Percentiles rank a stretch among this genome's conserved stretches.
phyloP scores from a whole-genome alignment of 2,113 vertebrate genomes.

The Lota lota region DNA sequence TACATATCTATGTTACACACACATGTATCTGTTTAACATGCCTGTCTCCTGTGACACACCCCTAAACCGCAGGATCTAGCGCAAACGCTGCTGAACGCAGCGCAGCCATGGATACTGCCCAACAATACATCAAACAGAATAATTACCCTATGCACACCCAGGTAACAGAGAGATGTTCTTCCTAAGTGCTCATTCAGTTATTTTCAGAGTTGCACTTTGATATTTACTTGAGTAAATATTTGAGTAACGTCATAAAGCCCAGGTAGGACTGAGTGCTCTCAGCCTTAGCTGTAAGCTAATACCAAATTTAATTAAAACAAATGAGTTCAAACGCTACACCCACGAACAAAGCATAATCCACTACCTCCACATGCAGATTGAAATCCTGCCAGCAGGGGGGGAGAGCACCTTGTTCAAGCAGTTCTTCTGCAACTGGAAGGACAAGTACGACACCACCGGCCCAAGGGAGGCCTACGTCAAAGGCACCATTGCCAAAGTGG shows the following conservation, averaged over 20 bases:
- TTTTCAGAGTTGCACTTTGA: not conserved
- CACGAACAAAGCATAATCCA: not conserved
- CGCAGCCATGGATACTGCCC: constrained; percentile 49
- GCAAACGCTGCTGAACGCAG: constrained; percentile 61
- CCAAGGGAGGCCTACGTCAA: constrained; percentile 49
- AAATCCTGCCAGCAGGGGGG: constrained; percentile 59
- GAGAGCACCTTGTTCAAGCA: constrained; percentile 74
- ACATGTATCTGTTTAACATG: not conserved
- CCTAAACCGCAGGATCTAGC: constrained; percentile 39
- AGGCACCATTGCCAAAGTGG: constrained; percentile 58
- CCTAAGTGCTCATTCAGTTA: too few species aligned
- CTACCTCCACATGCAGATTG: constrained; percentile 48
- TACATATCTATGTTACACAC: not conserved
- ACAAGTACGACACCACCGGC: constrained; percentile 64
- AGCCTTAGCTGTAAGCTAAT: too few species aligned
- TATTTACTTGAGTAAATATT: not conserved
- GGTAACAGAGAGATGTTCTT: constrained; percentile 43
- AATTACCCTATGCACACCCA: constrained; percentile 61
- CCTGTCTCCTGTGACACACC: not conserved
- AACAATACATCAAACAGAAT: constrained; percentile 62
- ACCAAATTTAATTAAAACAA: too few species aligned
- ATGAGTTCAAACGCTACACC: too few species aligned
- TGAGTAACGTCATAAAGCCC: not conserved
- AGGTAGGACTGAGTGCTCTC: too few species aligned
- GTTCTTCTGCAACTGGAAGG: constrained; percentile 75